Base-by-base conservation (phyloP, 2,113 vertebrate genomes). In the Cacatua alba region DNA sequence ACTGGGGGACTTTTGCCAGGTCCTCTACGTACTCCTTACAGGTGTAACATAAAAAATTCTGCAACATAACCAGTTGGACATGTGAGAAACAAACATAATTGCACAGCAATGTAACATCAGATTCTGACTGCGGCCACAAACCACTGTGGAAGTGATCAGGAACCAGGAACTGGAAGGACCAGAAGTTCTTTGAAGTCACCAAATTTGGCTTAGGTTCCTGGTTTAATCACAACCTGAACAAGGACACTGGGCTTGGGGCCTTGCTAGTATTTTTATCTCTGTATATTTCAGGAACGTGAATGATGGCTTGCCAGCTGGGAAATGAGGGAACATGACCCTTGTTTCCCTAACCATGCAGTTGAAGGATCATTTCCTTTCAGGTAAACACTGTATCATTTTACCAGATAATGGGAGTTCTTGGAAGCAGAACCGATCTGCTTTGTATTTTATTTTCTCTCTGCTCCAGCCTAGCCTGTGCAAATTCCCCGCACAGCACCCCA, bases 11-110 rank as follows among this genome's bases (percentile, higher is more conserved):
- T 98, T 99, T 99, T 39, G 98, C 99, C 97, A 99, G 97, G 94
- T 99, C 99, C 71, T 99, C 99, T 67, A 99, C 98, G 37, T 99
- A 99, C 92, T 99, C 99, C 96, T 99, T 99, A 95, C 99, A 99
- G 80, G 97, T 96, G 92, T 99, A 99, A 97, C 99, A 99, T 91
- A 99, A 97, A 97, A 99, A 99, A 96, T 98, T 98, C 99, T 99
- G 98, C 83, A 98, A 97, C 60, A 82, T 0, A 79, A 35, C 28
- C 41, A 75, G 78, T 5, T 31, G 29, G 46, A 65, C 1, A 10
- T 71, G 65, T 98, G 62, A 98, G 68, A 78, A 59, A 78, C 20
- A 15, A 17, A 55, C 16, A n/a, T 17, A 64, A 70, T 3, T 52
- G 33, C 41, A 44, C 1, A 46, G 49, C 49, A 84, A 24, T 13